Base-by-base conservation (phyloP, 2,888 invertebrate species). In the Sturmia bella region DNA sequence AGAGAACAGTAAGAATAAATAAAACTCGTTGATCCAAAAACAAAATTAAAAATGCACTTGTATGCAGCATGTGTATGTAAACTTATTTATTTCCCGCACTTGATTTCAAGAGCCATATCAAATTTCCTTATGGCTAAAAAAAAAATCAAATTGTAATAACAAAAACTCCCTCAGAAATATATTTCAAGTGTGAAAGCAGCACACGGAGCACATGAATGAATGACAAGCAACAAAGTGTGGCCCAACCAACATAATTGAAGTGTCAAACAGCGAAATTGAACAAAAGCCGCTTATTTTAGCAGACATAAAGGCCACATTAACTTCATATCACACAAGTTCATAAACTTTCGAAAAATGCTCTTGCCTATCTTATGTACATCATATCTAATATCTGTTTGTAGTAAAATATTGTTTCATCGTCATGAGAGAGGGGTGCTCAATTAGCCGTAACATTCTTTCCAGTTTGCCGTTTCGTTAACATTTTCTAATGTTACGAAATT, bases 341-440 rank as follows among this genome's bases (percentile, higher is more conserved):
- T 11, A 45, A 45, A 48, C 21, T 12, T 11, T n/a, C 48, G 70
- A 56, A 57, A 64, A 52, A 7, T 32, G 7, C 43, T 52, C 68
- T 43, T 21, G 37, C 27, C 12, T 59, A 15, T 27, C 27, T 19
- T 50, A 13, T 17, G 17, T 5, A 11, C 13, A 13, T 32, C 32
- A 32, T 32, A 32, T 39, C n/a, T 5, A 43, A 13, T 43, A n/a
- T n/a, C n/a, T 43, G 13, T 12, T 15, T 43, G 43, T 0, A 15
- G 19, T 68, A 41, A 1, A 37, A 5, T 11, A 43, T 45, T 48
- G 54, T 39, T 77, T 45, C 27, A 70, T 41, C 85, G 86, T 85
- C 86, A 86, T 86, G 87, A 81, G 86, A 87, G 88, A 89, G 89
- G 90, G 90, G 90, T 90, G 90, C 85, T 90, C 90, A 90, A 90